Conservation (phyloP, 2,888 invertebrate genomes). For the Pogonocherus hispidulus region DNA sequence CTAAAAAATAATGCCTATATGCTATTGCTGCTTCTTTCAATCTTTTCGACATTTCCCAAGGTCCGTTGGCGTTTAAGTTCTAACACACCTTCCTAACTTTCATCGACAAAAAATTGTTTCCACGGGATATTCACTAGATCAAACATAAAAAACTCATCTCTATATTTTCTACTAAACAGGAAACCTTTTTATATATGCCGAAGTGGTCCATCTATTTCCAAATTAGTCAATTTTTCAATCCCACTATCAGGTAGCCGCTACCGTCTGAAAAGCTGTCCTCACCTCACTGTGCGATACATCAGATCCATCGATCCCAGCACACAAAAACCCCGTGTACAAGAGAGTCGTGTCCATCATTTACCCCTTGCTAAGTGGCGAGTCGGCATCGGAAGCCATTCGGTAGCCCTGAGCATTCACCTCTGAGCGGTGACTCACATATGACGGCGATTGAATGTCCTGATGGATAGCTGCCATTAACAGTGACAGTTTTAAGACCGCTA, state of each 20-base stretch:
- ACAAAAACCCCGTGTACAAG: constrained; percentile 23
- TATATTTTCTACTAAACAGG: no score
- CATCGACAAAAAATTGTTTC: no score
- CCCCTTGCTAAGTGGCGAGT: constrained; percentile 54
- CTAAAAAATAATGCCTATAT: no score
- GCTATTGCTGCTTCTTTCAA: no score
- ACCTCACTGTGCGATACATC: constrained; percentile 11
- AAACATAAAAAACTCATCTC: no score
- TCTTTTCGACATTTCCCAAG: no score
- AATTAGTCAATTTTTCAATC: constrained; percentile 10
- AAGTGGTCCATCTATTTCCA: no score
- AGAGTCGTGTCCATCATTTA: constrained; percentile 56
- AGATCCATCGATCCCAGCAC: constrained; percentile 15
- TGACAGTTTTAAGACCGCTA: constrained; percentile 68
- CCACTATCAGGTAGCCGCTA: constrained; percentile 12
- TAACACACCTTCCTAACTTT: no score
- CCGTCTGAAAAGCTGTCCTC: constrained; percentile 5
- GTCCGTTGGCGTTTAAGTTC: no score
- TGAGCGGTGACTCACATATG: constrained; percentile 53
- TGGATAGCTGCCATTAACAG: constrained; percentile 70
- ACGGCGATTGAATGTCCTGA: constrained; percentile 69
- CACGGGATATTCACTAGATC: no score
- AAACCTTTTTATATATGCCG: no score
- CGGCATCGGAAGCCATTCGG: constrained; percentile 34
- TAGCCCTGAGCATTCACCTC: constrained; percentile 54